Conservation (phyloP, 2,113 vertebrate species). For the Monopterus albus region DNA sequence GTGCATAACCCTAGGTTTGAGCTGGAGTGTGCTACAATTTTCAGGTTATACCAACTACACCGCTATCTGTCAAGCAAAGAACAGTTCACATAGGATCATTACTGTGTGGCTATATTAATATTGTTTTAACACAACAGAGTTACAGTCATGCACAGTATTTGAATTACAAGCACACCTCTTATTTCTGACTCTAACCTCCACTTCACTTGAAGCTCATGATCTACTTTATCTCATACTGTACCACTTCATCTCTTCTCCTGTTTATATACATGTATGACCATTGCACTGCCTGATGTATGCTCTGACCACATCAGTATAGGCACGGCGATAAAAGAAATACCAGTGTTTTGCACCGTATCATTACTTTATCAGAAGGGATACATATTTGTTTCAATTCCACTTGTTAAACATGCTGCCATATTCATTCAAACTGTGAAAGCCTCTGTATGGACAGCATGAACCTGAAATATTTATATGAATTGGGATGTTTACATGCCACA, state of each 20-base stretch:
- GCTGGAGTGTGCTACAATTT: not conserved
- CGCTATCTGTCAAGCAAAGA: too few relatives aligned
- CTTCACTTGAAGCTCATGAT: too few relatives aligned
- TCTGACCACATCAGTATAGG: not conserved
- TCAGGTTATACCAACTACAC: too few relatives aligned
- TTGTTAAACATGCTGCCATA: not conserved
- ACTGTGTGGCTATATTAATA: not conserved
- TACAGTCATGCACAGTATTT: not conserved
- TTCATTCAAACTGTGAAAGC: not conserved
- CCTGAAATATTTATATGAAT: not conserved
- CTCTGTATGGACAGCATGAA: not conserved
- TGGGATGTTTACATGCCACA: constrained; percentile 23
- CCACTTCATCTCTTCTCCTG: too few relatives aligned
- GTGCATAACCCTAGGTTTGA: not conserved
- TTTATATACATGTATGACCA: too few relatives aligned
- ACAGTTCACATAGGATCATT: too few relatives aligned
- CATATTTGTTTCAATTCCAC: too few relatives aligned
- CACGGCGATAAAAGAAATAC: too few relatives aligned
- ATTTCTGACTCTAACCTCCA: not conserved
- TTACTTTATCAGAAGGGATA: too few relatives aligned
- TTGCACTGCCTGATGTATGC: not conserved
- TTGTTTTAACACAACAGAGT: not conserved
- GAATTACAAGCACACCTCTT: not conserved
- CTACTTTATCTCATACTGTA: not conserved
- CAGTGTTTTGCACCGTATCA: too few relatives aligned